Conservation (phyloP, 2,113 vertebrate species). For the Gallinago paraguaiae region DNA sequence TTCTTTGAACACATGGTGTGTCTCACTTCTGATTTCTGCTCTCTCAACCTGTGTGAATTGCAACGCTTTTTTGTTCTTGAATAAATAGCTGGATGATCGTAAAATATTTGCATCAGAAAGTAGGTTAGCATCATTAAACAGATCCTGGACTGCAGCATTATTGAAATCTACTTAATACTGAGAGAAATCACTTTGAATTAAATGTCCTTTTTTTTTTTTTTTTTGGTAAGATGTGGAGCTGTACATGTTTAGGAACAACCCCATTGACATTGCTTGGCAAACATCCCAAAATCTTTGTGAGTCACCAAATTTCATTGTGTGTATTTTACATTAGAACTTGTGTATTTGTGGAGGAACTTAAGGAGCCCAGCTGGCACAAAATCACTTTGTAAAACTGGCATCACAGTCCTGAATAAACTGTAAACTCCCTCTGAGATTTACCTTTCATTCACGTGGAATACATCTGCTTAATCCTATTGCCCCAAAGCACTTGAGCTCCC, state of each 20-base stretch:
- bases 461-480: not conserved
- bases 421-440: constrained; percentile 25
- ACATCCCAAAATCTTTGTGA: not conserved
- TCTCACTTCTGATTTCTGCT: not conserved
- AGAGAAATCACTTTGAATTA: constrained; percentile 48
- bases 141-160: constrained; percentile 26
- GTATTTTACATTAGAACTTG: constrained; percentile 25
- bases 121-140: constrained; percentile 33
- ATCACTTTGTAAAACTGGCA: constrained; percentile 46
- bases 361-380: constrained; percentile 47
- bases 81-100: constrained; percentile 27
- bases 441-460: constrained; percentile 33
- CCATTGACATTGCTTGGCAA: not conserved
- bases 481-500: not conserved
- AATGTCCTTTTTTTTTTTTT: not conserved
- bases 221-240: not conserved
- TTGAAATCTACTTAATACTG: constrained; percentile 50
- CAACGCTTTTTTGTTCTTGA: not conserved
- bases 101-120: constrained; percentile 67
- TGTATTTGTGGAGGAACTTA: constrained; percentile 16
- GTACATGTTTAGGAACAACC: not conserved
- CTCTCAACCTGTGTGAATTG: not conserved
- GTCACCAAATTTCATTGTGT: not conserved
- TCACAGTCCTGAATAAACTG: not conserved
- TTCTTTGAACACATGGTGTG: not conserved